Evolutionary conservation across 2,113 vertebrate genomes (phyloP).

Genomic region (Hyaena hyaena): DNA sequence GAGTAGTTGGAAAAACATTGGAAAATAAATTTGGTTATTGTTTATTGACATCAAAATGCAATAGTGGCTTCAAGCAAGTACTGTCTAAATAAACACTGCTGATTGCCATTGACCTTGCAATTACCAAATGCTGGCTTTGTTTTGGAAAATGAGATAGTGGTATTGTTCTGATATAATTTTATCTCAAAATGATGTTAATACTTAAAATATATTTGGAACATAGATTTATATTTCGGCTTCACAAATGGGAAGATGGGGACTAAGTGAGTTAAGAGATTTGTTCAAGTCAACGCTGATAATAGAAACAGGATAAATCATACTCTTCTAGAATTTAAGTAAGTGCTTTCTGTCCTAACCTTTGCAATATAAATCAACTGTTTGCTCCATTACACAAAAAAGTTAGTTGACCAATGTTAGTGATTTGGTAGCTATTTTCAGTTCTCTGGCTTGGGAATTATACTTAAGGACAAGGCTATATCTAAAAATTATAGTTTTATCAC

Average conservation of each 20-base stretch:
- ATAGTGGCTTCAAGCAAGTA: background rate
- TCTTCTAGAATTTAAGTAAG: background rate
- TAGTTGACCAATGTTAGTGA: slow-evolving; percentile 10
- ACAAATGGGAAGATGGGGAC: background rate
- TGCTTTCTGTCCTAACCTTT: background rate
- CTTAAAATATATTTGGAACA: background rate
- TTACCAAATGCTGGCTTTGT: background rate
- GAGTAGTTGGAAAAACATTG: background rate
- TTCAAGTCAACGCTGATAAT: background rate
- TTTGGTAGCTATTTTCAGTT: background rate
- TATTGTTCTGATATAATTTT: background rate
- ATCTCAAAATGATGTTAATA: slow-evolving; percentile 2
- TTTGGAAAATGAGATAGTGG: background rate
- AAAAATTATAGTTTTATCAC: background rate
- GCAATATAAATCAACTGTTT: background rate
- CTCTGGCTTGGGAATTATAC: background rate
- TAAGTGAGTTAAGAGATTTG: background rate
- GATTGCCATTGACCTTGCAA: background rate
- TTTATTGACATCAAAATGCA: slow-evolving; percentile 29
- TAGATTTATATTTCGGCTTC: background rate
- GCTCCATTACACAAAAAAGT: background rate
- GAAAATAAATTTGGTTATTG: background rate
- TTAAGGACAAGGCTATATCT: background rate
- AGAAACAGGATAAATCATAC: slow-evolving; percentile 1
- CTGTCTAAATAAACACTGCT: background rate